Percentiles rank a stretch among this genome's conserved stretches.
Conservation (phyloP, 2,113 vertebrate species). For the Turnix velox region DNA sequence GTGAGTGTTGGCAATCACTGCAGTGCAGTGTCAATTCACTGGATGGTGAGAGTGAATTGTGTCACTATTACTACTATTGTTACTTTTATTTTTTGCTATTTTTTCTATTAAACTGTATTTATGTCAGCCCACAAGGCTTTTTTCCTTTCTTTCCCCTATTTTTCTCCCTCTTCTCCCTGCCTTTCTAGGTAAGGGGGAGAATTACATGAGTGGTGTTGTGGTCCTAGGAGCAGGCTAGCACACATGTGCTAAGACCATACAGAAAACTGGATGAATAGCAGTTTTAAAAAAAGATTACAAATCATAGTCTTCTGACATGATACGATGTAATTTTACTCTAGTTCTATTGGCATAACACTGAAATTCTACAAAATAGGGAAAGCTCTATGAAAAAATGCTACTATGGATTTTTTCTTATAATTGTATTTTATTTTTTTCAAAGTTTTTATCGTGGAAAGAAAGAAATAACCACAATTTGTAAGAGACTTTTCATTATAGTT, state of each 20-base stretch:
- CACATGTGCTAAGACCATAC: background rate
- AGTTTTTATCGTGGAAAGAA: background rate
- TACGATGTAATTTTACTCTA: background rate
- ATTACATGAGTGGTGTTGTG: background rate
- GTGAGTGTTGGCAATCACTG: background rate
- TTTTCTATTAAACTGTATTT: background rate
- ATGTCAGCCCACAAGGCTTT: background rate
- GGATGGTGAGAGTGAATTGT: background rate
- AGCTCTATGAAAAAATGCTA: background rate
- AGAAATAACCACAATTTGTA: background rate
- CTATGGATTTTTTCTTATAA: background rate
- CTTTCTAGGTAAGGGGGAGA: background rate
- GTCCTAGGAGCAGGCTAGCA: background rate
- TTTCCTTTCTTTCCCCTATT: background rate
- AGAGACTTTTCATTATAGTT: background rate
- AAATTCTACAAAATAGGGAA: background rate
- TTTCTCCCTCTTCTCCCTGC: background rate
- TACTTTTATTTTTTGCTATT: background rate
- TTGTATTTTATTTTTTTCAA: background rate
- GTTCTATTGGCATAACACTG: background rate
- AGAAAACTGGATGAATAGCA: background rate
- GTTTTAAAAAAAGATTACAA: background rate
- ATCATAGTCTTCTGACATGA: background rate
- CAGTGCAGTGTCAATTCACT: background rate
- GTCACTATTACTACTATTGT: background rate